A percentile compares a stretch with the other conserved stretches of the same genome.
Evolutionary conservation across 2,113 vertebrate species (phyloP).

Genomic region (Oncorhynchus mykiss): DNA sequence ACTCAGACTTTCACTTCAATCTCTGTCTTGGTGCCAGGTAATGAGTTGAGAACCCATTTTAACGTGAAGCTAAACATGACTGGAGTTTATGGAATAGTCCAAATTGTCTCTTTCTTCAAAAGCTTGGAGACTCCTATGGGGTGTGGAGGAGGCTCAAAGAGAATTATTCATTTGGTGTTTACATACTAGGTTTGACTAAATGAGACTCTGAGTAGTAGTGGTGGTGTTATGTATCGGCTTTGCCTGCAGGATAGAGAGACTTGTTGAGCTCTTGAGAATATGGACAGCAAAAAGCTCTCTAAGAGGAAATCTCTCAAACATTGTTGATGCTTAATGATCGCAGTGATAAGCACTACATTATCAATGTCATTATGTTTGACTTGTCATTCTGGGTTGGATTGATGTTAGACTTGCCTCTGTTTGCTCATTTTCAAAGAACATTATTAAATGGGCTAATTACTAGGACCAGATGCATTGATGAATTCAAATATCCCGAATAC

Average conservation of each 20-base stretch:
- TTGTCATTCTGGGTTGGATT: not conserved
- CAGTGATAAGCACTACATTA: conserved; percentile 18
- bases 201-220: conserved; percentile 28
- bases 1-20: not conserved
- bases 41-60: conserved; percentile 5
- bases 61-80: too few relatives aligned
- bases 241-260: not conserved
- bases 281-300: conserved; percentile 11
- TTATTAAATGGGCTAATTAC: not conserved
- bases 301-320: conserved; percentile 17
- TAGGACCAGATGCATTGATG: not conserved
- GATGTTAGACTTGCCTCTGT: not conserved
- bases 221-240: not conserved
- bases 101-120: conserved; percentile 22
- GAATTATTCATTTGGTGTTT: conserved; percentile 84
- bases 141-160: conserved; percentile 71
- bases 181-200: conserved; percentile 73
- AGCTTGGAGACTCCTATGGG: conserved; percentile 27
- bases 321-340: conserved; percentile 20
- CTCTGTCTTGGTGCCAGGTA: conserved; percentile 2
- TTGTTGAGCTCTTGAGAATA: not conserved
- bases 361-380: not conserved
- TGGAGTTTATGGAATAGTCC: not conserved
- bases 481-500: not conserved
- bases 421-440: not conserved